Evolutionary conservation across 2,113 vertebrate genomes (phyloP), one percentile per base, ranked within the genome.

Genomic region (Scolopax mira): DNA sequence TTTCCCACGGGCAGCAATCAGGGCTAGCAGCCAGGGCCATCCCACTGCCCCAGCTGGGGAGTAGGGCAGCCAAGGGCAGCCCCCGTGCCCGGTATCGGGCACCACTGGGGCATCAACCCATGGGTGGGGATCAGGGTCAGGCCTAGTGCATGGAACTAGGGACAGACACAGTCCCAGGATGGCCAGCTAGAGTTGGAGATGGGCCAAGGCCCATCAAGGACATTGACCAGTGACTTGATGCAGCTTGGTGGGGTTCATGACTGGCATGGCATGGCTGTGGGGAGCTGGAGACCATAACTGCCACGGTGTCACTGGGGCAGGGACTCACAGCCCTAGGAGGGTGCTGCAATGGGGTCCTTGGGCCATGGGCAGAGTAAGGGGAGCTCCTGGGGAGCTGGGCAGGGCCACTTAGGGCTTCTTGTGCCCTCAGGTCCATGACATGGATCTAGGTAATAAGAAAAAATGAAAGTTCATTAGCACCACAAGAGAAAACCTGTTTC

Each of bases 171-270:
- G 55, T 8, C n/a, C 35, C 82, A 49, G n/a, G 22, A 33, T 18
- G 16, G 39, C 22, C 2, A 2, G 57, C 16, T 27, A 48, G n/a
- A 27, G 30, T 27, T 60, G 15, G 16, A 49, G 28, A 54, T 1
- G 13, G 25, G 37, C 11, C 17, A 35, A 73, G 33, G 13, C 11
- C n/a, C 13, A 54, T n/a, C 28, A 30, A 64, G 62, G 61, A 18
- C 1, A 1, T 31, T 0, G 2, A 55, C 30, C 46, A 28, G 24
- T 35, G 23, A 16, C 11, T 44, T 66, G 58, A 18, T 0, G 2
- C 35, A 60, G 44, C 21, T 37, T 39, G 64, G 37, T 24, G 22
- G 10, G 58, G 18, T 11, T 15, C 25, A 17, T 21, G 18, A 39
- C 49, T 1, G 1, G 7, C 44, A 65, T 5, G 22, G 6, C 35